These are phyloP conservation scores for Coptotermes formosanus DNA, from an alignment of 1,140 invertebrate genomes.

Conservation along the genomic window DNA sequence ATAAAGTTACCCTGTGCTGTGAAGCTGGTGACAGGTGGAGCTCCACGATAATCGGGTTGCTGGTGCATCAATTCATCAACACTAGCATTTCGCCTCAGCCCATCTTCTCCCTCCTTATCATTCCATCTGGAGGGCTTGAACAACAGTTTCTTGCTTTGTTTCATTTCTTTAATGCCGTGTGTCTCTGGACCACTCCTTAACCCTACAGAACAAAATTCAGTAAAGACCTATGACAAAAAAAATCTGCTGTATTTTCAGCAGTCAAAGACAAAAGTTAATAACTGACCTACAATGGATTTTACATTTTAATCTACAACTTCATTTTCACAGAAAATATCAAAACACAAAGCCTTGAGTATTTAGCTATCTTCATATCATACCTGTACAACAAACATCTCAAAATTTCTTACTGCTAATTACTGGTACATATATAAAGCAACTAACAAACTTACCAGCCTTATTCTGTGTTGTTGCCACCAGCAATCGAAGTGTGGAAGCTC, in stretches of 20 bases:
- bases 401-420: no score
- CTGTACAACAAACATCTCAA: no score
- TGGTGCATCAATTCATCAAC: slow-evolving; percentile 16
- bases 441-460: slow-evolving; percentile 22
- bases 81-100: neutral
- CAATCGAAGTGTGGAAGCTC: slow-evolving; percentile 30
- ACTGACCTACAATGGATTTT: no score
- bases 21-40: neutral
- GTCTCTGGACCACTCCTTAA: neutral
- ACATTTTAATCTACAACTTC: no score
- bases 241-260: no score
- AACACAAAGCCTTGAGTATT: no score
- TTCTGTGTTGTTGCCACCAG: slow-evolving; percentile 22
- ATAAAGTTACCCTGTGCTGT: neutral
- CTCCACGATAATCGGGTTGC: slow-evolving; percentile 15
- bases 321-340: no score
- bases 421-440: no score
- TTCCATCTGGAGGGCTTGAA: neutral
- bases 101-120: neutral
- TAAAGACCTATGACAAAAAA: neutral
- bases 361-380: no score
- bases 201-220: neutral
- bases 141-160: neutral
- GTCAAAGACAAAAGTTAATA: no score
- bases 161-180: neutral